Conservation (phyloP, 2,888 invertebrate species). For the Rotaria magnacalcarata region DNA sequence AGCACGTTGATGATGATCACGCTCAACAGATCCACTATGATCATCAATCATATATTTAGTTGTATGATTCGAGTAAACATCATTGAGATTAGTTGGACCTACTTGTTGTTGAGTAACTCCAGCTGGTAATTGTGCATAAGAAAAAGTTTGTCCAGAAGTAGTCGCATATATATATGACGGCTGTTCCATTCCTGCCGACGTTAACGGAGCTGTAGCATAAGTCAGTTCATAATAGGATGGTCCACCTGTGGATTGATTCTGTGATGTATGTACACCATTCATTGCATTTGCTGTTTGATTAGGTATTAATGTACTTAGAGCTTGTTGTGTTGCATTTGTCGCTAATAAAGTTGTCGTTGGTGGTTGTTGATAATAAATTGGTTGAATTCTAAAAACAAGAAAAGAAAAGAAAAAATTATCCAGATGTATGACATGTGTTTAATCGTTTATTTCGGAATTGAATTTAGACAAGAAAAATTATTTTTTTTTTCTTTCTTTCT, state of each 20-base stretch:
- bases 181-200: neutral
- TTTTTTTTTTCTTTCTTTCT: neutral
- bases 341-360: constrained; percentile 10
- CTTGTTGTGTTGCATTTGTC: neutral
- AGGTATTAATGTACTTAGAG: constrained; percentile 6
- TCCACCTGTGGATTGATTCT: neutral
- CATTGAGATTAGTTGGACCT: neutral
- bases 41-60: constrained; percentile 11
- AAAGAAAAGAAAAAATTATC: neutral
- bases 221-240: constrained; percentile 27
- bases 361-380: constrained; percentile 24
- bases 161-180: neutral
- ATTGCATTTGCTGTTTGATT: constrained; percentile 30
- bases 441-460: neutral
- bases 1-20: neutral
- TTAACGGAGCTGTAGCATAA: constrained; percentile 23
- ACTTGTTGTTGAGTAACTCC: neutral
- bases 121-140: constrained; percentile 27
- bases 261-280: neutral
- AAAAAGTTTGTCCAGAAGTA: constrained; percentile 20
- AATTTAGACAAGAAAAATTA: neutral
- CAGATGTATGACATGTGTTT: neutral
- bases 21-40: neutral
- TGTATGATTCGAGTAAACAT: neutral
- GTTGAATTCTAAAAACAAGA: constrained; percentile 1